These are phyloP conservation scores for Pavo muticus DNA, from an alignment of 2,113 vertebrate genomes.

Conservation along the genomic window DNA sequence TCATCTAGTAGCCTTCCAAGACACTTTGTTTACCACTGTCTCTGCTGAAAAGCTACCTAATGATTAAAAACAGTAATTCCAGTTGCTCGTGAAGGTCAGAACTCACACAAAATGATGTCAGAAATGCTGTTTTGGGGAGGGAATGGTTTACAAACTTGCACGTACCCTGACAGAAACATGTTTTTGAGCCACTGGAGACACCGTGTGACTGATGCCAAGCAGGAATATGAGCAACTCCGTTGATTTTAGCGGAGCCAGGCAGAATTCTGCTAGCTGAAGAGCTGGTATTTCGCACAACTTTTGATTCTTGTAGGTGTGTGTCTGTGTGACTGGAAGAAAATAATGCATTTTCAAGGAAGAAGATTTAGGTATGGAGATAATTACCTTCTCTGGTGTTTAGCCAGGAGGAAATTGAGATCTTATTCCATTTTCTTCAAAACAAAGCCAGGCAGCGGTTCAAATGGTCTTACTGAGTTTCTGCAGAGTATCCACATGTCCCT, in stretches of 20 bases:
- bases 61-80: neutral
- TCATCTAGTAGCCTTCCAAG: neutral
- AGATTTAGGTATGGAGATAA: neutral
- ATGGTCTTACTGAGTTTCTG: neutral
- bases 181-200: neutral
- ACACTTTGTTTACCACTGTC: neutral
- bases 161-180: neutral
- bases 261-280: neutral
- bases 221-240: neutral
- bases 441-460: neutral
- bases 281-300: neutral
- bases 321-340: neutral
- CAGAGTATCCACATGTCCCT: neutral
- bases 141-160: neutral
- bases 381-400: neutral
- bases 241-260: neutral
- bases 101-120: neutral
- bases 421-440: neutral
- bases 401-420: neutral
- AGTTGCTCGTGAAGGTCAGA: neutral
- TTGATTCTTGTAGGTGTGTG: neutral
- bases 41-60: neutral
- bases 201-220: fast-evolving
- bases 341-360: neutral
- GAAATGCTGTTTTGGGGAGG: neutral